phyloP scores from a whole-genome alignment of 2,888 invertebrate species.

The Drosophila cracens region DNA sequence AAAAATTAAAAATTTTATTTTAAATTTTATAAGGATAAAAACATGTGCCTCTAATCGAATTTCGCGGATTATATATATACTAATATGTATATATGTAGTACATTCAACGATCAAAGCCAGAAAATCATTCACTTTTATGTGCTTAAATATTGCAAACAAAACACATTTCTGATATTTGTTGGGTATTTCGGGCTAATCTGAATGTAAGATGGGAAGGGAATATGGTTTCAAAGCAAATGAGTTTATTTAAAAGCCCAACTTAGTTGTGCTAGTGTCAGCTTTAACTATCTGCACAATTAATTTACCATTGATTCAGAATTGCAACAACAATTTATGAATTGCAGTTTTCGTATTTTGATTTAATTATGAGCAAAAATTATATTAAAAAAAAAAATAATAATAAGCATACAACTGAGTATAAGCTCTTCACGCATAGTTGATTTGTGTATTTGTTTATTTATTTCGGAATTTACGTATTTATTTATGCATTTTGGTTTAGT shows the following conservation, averaged over 20 bases:
- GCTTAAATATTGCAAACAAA: too few relatives aligned
- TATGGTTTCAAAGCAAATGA: too few relatives aligned
- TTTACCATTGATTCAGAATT: not conserved
- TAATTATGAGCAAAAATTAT: conserved; percentile 18
- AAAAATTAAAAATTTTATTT: too few relatives aligned
- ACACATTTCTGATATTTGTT: too few relatives aligned
- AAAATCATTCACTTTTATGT: too few relatives aligned
- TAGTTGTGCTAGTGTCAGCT: not conserved
- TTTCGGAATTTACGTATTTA: conserved; percentile 37
- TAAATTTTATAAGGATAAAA: too few relatives aligned
- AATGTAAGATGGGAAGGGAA: too few relatives aligned
- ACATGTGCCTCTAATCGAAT: too few relatives aligned
- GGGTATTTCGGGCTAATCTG: too few relatives aligned
- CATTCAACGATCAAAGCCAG: too few relatives aligned
- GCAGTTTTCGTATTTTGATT: conserved; percentile 23
- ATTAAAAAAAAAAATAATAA: not conserved
- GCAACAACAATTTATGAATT: not conserved
- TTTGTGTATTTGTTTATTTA: conserved; percentile 38
- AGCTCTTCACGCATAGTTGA: conserved; percentile 45
- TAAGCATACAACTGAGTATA: not conserved
- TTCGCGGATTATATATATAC: too few relatives aligned
- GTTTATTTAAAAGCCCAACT: not conserved
- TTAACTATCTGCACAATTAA: not conserved
- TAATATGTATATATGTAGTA: too few relatives aligned
- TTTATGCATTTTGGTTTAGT: conserved; percentile 16